A percentile compares a stretch with the other conserved stretches of the same genome.
Conservation (phyloP, 2,113 vertebrate genomes). For the Eurystomus gularis region DNA sequence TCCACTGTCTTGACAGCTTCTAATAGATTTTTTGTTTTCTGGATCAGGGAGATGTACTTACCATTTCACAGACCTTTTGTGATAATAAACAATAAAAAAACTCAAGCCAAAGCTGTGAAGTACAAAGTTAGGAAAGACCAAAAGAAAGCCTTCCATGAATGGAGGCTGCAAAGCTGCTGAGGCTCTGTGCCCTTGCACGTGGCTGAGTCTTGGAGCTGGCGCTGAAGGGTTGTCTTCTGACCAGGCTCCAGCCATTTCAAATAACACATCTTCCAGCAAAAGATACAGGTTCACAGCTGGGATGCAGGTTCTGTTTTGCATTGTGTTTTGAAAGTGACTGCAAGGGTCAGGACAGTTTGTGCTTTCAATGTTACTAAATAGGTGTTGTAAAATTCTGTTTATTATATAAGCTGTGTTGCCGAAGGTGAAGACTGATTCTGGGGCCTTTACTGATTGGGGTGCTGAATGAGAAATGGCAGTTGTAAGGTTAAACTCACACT, state of each 20-base stretch:
- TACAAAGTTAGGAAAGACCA: not conserved
- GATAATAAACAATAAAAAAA: not conserved
- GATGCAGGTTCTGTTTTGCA: not conserved
- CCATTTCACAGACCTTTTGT: not conserved
- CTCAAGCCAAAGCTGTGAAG: not conserved
- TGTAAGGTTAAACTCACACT: not conserved
- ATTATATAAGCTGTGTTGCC: not conserved
- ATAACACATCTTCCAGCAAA: not conserved
- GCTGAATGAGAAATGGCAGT: not conserved
- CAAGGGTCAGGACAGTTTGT: not conserved
- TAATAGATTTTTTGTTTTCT: not conserved
- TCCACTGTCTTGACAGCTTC: not conserved
- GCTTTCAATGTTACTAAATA: not conserved
- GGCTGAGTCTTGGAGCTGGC: not conserved
- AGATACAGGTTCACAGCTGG: not conserved
- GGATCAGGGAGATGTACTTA: not conserved
- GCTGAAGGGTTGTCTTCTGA: not conserved
- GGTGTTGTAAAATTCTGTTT: not conserved
- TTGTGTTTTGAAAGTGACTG: not conserved
- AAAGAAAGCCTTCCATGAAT: not conserved
- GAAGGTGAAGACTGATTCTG: not conserved
- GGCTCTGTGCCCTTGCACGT: fast-evolving
- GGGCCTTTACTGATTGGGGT: not conserved
- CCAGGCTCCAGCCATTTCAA: not conserved
- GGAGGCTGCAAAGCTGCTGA: fast-evolving